Conservation (phyloP, 1,140 invertebrate species). For the Plutomurus gul region DNA sequence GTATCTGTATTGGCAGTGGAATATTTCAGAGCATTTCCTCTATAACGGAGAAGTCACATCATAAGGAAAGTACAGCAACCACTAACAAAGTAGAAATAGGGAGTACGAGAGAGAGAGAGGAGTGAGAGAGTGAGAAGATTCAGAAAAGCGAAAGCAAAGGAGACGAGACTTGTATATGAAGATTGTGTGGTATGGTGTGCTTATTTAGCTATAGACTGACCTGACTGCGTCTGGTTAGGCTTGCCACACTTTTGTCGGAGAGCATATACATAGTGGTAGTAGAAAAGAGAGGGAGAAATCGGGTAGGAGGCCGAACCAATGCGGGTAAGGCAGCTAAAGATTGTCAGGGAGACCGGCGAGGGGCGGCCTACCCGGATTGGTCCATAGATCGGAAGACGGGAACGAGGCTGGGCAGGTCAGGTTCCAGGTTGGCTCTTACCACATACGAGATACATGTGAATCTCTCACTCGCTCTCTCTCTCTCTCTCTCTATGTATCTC, state of each 20-base stretch:
- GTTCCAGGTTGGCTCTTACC: slow-evolving; percentile 16
- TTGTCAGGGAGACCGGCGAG: slow-evolving; percentile 3
- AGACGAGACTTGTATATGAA: not conserved
- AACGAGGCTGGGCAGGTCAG: slow-evolving; percentile 37
- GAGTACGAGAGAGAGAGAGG: not conserved
- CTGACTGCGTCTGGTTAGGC: not conserved
- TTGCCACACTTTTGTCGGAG: not conserved
- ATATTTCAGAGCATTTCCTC: slow-evolving; percentile 13
- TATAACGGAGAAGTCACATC: not conserved
- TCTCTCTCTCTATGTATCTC: not conserved
- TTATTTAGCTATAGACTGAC: no score
- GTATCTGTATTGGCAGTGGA: slow-evolving; percentile 4
- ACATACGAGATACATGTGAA: not conserved
- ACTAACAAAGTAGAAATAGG: not conserved
- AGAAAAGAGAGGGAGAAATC: not conserved
- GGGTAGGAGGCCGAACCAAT: slow-evolving; percentile 21
- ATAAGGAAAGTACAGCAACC: not conserved
- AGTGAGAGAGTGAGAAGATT: slow-evolving; percentile 2
- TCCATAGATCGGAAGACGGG: slow-evolving; percentile 41
- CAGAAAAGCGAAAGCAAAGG: slow-evolving; percentile 18
- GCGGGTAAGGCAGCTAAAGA: slow-evolving; percentile 4
- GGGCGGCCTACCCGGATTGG: slow-evolving; percentile 31
- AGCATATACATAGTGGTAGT: not conserved
- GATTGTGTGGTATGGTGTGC: not conserved
- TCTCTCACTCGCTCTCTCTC: not conserved